A percentile compares a stretch with the other conserved stretches of the same genome.
phyloP scores from a whole-genome alignment of 2,797 vertebrate genomes.

The Rhincodon typus region DNA sequence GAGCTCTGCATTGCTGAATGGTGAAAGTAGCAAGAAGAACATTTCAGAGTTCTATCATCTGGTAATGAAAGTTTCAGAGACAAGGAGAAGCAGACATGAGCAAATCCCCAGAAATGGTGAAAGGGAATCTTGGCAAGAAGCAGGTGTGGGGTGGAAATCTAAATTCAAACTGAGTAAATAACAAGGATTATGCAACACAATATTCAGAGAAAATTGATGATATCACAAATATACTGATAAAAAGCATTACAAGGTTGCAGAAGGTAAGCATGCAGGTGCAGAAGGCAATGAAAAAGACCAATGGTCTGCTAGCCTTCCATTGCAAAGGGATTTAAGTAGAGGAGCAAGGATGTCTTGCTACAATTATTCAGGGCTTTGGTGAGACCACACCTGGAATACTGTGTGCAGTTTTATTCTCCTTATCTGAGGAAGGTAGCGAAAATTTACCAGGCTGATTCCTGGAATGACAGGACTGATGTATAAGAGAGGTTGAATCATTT shows the following conservation, averaged over 20 bases:
- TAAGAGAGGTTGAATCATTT: no score
- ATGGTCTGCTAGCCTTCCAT: no score
- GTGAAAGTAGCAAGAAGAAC: not conserved
- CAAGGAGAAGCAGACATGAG: not conserved
- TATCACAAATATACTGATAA: not conserved
- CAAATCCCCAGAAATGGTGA: not conserved
- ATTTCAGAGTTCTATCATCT: not conserved
- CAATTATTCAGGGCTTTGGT: no score
- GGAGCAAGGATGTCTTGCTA: no score
- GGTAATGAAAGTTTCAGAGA: not conserved
- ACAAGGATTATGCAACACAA: not conserved
- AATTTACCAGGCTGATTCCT: no score
- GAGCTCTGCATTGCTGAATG: conserved; percentile 9
- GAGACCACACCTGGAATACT: no score
- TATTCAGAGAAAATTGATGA: not conserved
- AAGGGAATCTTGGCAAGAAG: not conserved
- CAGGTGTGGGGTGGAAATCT: not conserved
- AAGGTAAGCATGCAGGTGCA: no score
- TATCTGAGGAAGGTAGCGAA: no score
- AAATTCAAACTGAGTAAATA: not conserved
- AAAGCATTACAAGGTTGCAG: not conserved
- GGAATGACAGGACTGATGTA: no score
- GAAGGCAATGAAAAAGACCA: not conserved
- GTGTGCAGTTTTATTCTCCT: no score
- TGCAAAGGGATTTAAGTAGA: no score